Evolutionary conservation across 1,140 invertebrate genomes (phyloP), one percentile per base, ranked within the genome.

Genomic region (Drosophila grimshawi): DNA sequence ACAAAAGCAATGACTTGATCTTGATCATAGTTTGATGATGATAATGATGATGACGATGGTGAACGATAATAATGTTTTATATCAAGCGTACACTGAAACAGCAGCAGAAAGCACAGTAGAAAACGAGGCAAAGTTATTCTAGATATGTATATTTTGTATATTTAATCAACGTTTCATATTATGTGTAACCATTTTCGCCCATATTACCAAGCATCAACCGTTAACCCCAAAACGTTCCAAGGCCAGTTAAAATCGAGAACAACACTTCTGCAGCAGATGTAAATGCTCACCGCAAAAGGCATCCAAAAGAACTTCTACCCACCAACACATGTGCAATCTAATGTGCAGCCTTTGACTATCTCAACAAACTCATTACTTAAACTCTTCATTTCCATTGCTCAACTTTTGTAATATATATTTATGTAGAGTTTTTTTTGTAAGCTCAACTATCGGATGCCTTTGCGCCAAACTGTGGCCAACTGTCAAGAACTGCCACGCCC

Each of bases 341-440:
- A 30, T 43, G 39, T 43, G 10, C 39, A 43, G 39, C 4, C 39
- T 53, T 46, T 55, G 7, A 65, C 56, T 49, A 7, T 60, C 39
- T 7, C 32, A 6, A 19, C 19, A 35, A 27, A 43, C 61, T 65
- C 37, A 4, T 11, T 48, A 60, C 46, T 61, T 35, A 35, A 33
- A 51, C 33, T 53, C 53, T 63, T 53, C 7, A 35, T 53, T 51
- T 68, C 7, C 60, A 19, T 49, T 48, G 46, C 80, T 89, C 41
- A 10, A 63, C 85, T 90, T 85, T 89, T 89, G 85, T 89, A 89
- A 85, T 89, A 89, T 81, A 81, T 89, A 85, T 89, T 81, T 90
- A 61, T 83, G 46, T 37, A 19, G 19, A 66, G 51, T 46, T 48
- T 65, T 11, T 48, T 2, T 53, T 49, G 59, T 46, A 37, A n/a